Conservation (phyloP, 37 sponge, comb jelly and placozoan genomes). For the Oopsacas minuta region DNA sequence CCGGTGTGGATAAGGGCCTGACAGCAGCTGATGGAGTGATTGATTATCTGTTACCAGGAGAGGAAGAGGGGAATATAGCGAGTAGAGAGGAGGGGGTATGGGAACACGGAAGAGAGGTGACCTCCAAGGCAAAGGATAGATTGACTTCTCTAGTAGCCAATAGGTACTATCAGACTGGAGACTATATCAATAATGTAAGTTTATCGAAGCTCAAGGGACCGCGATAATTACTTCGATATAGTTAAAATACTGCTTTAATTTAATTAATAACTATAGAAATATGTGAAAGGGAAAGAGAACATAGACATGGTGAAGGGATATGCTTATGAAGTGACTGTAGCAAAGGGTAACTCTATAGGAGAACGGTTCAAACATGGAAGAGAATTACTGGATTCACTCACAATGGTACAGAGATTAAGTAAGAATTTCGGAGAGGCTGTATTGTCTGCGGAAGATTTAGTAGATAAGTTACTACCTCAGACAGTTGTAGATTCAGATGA, state of each 20-base stretch:
- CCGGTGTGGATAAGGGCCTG: background rate
- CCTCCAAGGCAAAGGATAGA: background rate
- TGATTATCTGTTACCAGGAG: background rate
- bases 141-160: background rate
- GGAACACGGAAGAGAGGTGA: constrained; percentile 5
- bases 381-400: background rate
- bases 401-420: background rate
- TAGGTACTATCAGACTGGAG: background rate
- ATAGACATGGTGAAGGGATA: background rate
- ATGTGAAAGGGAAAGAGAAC: background rate
- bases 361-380: background rate
- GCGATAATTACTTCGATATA: too few species aligned
- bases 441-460: background rate
- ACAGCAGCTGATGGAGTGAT: background rate
- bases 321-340: background rate
- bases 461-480: background rate
- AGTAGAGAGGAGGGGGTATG: background rate
- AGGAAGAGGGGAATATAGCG: background rate
- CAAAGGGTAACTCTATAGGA: background rate
- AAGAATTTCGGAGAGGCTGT: constrained; percentile 8
- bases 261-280: background rate
- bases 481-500: background rate
- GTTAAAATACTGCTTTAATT: background rate
- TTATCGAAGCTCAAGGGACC: too few species aligned
- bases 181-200: background rate